These are phyloP conservation scores for Monomorium pharaonis DNA, from an alignment of 1,140 invertebrate species.

Conservation along the genomic window DNA sequence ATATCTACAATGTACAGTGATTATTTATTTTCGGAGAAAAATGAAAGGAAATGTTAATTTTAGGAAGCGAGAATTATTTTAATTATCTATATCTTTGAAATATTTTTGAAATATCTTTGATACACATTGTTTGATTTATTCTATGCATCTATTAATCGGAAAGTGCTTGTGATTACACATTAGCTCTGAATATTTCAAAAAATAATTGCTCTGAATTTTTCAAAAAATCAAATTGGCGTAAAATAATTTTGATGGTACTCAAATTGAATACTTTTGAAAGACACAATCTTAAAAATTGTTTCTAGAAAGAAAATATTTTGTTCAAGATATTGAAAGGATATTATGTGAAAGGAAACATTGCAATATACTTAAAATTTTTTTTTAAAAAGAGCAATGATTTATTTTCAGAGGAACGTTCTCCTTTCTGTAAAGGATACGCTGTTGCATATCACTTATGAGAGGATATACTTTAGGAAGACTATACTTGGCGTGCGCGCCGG, in stretches of 20 bases:
- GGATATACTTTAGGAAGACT: neutral
- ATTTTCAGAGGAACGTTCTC: neutral
- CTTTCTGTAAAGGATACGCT: too few relatives aligned
- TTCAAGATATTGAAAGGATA: neutral
- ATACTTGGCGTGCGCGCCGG: neutral
- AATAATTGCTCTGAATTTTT: too few relatives aligned
- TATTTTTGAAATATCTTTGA: too few relatives aligned
- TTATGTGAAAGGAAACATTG: neutral
- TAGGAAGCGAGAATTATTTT: neutral
- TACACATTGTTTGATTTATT: neutral
- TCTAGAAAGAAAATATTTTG: neutral
- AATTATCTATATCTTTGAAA: neutral
- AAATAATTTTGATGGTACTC: neutral
- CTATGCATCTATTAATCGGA: too few relatives aligned
- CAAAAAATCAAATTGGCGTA: neutral
- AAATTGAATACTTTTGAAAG: too few relatives aligned
- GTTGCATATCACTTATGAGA: neutral
- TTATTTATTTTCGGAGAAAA: slow-evolving; percentile 16
- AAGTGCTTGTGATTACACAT: too few relatives aligned
- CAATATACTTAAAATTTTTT: neutral
- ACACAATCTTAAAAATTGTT: neutral
- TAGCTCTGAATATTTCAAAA: neutral
- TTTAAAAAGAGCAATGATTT: neutral
- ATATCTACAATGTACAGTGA: neutral
- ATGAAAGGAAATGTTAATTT: neutral